Conservation (phyloP, 2,888 invertebrate genomes). For the Polietes domitor region DNA sequence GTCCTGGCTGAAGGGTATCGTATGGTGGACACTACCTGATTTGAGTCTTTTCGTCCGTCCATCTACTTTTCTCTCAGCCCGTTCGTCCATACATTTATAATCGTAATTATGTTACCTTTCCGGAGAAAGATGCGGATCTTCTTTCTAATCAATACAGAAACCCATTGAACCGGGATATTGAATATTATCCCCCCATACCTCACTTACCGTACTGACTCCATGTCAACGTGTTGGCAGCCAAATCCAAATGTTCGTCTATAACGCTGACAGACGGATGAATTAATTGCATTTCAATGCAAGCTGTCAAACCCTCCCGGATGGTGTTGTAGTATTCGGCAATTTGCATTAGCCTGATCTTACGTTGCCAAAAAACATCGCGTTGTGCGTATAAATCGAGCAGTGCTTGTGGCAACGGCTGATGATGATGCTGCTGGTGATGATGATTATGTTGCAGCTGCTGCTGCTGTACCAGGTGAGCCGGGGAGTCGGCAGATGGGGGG, state of each 20-base stretch:
- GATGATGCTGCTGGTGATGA: conserved; percentile 61
- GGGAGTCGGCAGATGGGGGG: conserved; percentile 30
- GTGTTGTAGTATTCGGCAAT: conserved; percentile 91
- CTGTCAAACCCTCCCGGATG: conserved; percentile 83
- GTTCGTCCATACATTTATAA: too few relatives aligned
- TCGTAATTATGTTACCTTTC: too few relatives aligned
- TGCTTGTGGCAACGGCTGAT: conserved; percentile 70
- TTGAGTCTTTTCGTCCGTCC: too few relatives aligned
- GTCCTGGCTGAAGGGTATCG: too few relatives aligned
- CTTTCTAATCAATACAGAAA: neutral
- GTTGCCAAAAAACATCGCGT: conserved; percentile 76
- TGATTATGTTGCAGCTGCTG: conserved; percentile 21
- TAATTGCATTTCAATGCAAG: conserved; percentile 88
- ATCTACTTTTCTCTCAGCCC: too few relatives aligned
- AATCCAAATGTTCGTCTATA: conserved; percentile 87
- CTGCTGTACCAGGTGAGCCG: conserved; percentile 55
- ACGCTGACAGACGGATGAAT: conserved; percentile 88
- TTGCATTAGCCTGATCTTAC: conserved; percentile 82
- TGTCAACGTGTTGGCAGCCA: conserved; percentile 86
- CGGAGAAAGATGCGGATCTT: neutral
- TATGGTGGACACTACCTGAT: too few relatives aligned
- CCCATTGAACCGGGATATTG: neutral
- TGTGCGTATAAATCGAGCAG: conserved; percentile 73
- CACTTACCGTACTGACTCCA: conserved; percentile 91
- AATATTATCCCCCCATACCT: neutral